phyloP scores from a whole-genome alignment of 2,113 vertebrate genomes.

The Hyperopisus bebe region DNA sequence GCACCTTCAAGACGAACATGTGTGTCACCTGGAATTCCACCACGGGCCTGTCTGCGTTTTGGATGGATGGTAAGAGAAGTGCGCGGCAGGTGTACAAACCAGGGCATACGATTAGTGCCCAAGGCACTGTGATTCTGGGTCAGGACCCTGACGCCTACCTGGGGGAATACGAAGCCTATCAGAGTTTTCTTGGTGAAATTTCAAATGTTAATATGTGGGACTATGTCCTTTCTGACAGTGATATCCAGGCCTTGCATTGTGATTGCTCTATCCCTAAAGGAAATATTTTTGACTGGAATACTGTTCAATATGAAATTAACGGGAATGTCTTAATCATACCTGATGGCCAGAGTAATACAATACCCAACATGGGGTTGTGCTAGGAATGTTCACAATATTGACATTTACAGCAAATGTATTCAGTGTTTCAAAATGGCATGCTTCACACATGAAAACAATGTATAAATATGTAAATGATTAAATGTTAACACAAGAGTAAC shows the following conservation, averaged over 20 bases:
- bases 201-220: constrained; percentile 73
- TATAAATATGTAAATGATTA: background rate
- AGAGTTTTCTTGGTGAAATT: constrained; percentile 67
- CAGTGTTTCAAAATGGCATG: background rate
- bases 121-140: constrained; percentile 59
- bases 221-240: constrained; percentile 54
- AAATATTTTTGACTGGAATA: constrained; percentile 68
- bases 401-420: background rate
- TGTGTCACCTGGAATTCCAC: constrained; percentile 67
- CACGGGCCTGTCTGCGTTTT: constrained; percentile 57
- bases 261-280: constrained; percentile 51
- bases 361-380: background rate
- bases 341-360: background rate
- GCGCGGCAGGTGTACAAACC: constrained; percentile 62
- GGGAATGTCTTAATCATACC: background rate
- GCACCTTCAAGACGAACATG: constrained; percentile 62
- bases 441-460: background rate
- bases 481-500: background rate
- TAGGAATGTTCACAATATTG: background rate
- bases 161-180: constrained; percentile 51
- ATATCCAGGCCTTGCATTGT: constrained; percentile 57
- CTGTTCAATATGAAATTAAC: constrained; percentile 57
- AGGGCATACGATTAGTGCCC: constrained; percentile 53
- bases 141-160: constrained; percentile 62
- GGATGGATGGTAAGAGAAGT: constrained; percentile 61